Base-by-base conservation (phyloP, 2,888 invertebrate genomes). In the Drosophila suboccidentalis region DNA sequence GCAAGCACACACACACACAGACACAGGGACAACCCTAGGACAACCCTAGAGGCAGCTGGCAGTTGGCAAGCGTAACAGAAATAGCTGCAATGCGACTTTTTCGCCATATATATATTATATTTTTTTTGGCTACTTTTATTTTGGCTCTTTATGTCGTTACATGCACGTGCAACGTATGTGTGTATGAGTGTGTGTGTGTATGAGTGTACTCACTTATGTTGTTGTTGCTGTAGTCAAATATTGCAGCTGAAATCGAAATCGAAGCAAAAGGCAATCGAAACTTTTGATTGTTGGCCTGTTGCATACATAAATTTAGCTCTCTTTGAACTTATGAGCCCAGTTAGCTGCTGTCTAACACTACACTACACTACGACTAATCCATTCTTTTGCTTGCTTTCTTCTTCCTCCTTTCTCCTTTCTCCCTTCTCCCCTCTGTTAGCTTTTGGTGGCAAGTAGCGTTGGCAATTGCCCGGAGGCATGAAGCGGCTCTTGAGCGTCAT, bases 11-110 rank as follows among this genome's bases (percentile, higher is more conserved):
- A 51, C 63, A 55, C 62, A 44, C 47, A 63, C 41, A 61, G 15
- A 61, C 49, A n/a, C 22, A 39, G 44, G 51, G 19, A 58, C 39
- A 13, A 9, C 8, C 13, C 32, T 46, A 38, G 39, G 54, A 49
- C 46, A 64, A 34, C 44, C 55, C 19, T 32, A 38, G 51, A 26
- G 69, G 74, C 84, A 75, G 82, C 22, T 22, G 22, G 22, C 82
- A 80, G 81, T 89, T 86, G 89, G 86, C 89, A 87, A 89, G 89
- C 89, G 87, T 87, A 87, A 84, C 85, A 77, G 70, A 82, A 89
- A 82, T 82, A 75, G 89, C 86, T 87, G 86, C 86, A 87, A 89
- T 87, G 86, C 86, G 86, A 87, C 86, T 87, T 89, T 88, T 87
- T 89, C 80, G 78, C 63, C 50, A 13, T 44, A 55, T 44, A 55